phyloP scores from a whole-genome alignment of 2,797 vertebrate species.

The Syndactyla subalaris region DNA sequence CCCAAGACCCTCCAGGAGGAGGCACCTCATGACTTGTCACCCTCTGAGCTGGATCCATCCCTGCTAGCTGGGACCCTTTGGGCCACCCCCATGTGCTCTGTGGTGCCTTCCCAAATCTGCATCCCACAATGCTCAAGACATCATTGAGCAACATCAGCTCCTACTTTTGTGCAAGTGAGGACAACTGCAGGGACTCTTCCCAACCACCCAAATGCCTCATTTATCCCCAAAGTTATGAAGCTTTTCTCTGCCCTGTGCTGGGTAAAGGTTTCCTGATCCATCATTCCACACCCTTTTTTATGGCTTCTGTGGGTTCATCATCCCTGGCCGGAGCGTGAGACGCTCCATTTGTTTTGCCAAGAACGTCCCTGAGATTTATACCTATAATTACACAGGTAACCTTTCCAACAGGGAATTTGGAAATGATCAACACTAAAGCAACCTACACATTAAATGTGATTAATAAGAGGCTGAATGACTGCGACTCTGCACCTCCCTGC shows the following conservation, averaged over 20 bases:
- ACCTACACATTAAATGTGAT: constrained; percentile 54
- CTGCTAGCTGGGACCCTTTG: background rate
- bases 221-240: background rate
- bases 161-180: background rate
- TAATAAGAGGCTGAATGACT: background rate
- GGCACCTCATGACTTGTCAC: background rate
- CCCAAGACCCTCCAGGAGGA: background rate
- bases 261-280: background rate
- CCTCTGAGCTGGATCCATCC: background rate
- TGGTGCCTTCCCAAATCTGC: background rate
- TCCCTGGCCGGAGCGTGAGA: background rate
- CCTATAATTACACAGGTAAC: constrained; percentile 39
- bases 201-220: background rate
- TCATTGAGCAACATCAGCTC: background rate
- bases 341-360: constrained; percentile 58
- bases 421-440: constrained; percentile 16
- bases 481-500: background rate
- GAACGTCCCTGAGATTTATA: constrained; percentile 47
- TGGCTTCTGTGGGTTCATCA: background rate
- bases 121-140: fast-evolving
- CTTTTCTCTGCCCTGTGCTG: background rate
- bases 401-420: constrained; percentile 28
- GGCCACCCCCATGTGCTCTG: fast-evolving
- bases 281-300: background rate
- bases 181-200: background rate